Evolutionary conservation across 2,888 invertebrate genomes (phyloP).

Genomic region (Chymomyza procnemis): DNA sequence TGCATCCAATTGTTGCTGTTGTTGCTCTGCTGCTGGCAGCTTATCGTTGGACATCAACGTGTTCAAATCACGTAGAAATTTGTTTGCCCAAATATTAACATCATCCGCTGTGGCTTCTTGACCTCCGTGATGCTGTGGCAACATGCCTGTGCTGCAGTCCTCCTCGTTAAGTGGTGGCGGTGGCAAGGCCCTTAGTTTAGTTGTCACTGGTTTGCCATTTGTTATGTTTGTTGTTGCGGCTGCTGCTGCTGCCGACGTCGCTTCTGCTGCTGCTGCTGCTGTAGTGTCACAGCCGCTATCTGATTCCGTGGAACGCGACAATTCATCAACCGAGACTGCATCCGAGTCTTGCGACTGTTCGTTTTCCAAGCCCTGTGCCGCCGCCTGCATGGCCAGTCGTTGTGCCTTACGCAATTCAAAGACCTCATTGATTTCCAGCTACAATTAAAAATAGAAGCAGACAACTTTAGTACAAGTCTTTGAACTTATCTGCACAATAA

Average conservation of each 20-base stretch:
- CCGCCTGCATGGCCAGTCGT: slow-evolving; percentile 50
- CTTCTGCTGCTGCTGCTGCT: slow-evolving; percentile 42
- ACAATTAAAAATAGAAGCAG: slow-evolving; percentile 29
- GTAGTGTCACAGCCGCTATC: slow-evolving; percentile 74
- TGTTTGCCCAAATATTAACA: slow-evolving; percentile 78
- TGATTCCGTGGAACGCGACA: slow-evolving; percentile 75
- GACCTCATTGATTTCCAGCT: slow-evolving; percentile 79
- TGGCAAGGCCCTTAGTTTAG: slow-evolving; percentile 67
- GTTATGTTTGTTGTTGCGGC: slow-evolving; percentile 28
- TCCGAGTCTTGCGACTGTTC: slow-evolving; percentile 36
- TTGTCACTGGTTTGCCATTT: slow-evolving; percentile 59
- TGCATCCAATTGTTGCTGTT: slow-evolving; percentile 17
- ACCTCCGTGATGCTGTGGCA: not conserved
- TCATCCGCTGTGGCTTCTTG: slow-evolving; percentile 57
- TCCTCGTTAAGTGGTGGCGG: slow-evolving; percentile 51
- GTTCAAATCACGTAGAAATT: slow-evolving; percentile 78
- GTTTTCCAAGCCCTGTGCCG: slow-evolving; percentile 17
- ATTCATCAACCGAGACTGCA: slow-evolving; percentile 72
- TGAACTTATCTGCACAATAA: not conserved
- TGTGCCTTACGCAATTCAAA: slow-evolving; percentile 77
- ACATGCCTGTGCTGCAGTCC: slow-evolving; percentile 9
- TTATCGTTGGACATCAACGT: slow-evolving; percentile 77
- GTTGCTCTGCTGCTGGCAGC: slow-evolving; percentile 47
- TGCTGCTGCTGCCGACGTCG: slow-evolving; percentile 46
- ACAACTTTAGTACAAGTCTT: not conserved